Percentiles rank a stretch among this genome's conserved stretches.
Conservation (phyloP, 2,113 vertebrate genomes). For the Harpagus bidentatus region DNA sequence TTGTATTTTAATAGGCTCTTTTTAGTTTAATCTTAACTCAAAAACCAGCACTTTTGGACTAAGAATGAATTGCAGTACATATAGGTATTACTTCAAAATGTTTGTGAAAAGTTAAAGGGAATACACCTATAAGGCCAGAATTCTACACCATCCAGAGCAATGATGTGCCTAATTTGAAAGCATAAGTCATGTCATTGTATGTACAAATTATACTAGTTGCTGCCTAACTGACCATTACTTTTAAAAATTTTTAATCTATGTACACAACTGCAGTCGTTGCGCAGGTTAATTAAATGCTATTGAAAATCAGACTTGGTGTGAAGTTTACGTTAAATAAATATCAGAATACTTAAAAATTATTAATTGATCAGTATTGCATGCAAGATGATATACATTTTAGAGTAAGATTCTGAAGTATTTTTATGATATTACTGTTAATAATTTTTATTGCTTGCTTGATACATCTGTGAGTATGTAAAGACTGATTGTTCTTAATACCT, state of each 20-base stretch:
- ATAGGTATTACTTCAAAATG: not conserved
- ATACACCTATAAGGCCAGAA: not conserved
- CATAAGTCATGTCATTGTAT: conserved; percentile 23
- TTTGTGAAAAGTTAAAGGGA: not conserved
- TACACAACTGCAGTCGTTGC: not conserved
- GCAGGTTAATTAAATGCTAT: conserved; percentile 31
- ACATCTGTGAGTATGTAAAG: not conserved
- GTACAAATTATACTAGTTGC: conserved; percentile 1
- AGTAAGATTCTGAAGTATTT: not conserved
- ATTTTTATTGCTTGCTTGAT: not conserved
- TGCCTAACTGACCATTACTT: conserved; percentile 55
- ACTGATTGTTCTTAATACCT: not conserved
- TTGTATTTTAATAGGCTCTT: not conserved
- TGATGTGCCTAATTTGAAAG: conserved; percentile 11
- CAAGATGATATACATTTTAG: not conserved
- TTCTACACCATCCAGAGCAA: not conserved
- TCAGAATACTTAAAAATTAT: not conserved
- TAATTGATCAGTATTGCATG: not conserved
- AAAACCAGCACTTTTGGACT: not conserved
- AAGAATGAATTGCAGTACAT: not conserved
- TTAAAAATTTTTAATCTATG: conserved; percentile 18
- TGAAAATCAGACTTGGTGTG: not conserved
- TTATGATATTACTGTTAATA: not conserved
- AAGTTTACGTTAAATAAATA: conserved; percentile 41
- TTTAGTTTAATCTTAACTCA: not conserved